A percentile compares a stretch with the other conserved stretches of the same genome.
Conservation (phyloP, 1,140 invertebrate genomes). For the Rhynchophorus ferrugineus region DNA sequence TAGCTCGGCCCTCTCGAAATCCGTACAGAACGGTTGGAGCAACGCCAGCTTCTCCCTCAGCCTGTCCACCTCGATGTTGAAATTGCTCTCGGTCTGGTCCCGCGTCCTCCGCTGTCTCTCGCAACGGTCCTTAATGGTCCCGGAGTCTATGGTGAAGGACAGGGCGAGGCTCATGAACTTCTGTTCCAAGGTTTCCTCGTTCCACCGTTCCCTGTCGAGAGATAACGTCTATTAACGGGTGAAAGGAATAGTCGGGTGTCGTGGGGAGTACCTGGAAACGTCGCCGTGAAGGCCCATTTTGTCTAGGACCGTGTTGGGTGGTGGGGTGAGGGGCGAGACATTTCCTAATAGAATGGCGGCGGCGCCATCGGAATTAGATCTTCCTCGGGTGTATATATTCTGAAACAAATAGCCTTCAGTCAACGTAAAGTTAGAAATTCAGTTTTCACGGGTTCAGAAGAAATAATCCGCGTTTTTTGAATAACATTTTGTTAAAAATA, state of each 20-base stretch:
- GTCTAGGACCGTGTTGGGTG: slow-evolving; percentile 34
- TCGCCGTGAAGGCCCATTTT: slow-evolving; percentile 34
- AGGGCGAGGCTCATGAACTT: slow-evolving; percentile 37
- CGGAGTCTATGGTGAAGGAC: slow-evolving; percentile 37
- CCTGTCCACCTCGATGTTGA: slow-evolving; percentile 34
- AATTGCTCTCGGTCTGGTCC: slow-evolving; percentile 39
- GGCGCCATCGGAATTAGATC: slow-evolving; percentile 35
- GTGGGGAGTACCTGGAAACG: slow-evolving; percentile 14
- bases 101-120: slow-evolving; percentile 34
- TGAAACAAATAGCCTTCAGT: too few species aligned
- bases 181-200: slow-evolving; percentile 37
- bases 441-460: too few species aligned
- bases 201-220: slow-evolving; percentile 30
- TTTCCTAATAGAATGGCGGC: slow-evolving; percentile 17
- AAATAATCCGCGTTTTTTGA: too few species aligned
- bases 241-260: not conserved
- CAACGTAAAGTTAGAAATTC: too few species aligned
- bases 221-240: not conserved
- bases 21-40: slow-evolving; percentile 34
- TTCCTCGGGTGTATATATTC: slow-evolving; percentile 24
- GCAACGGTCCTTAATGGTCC: slow-evolving; percentile 35
- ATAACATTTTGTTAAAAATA: too few species aligned
- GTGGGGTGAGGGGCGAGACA: slow-evolving; percentile 33
- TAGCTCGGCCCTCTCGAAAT: slow-evolving; percentile 37
- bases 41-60: slow-evolving; percentile 31